Evolutionary conservation across 2,113 vertebrate species (phyloP).

Genomic region (Colaptes auratus): DNA sequence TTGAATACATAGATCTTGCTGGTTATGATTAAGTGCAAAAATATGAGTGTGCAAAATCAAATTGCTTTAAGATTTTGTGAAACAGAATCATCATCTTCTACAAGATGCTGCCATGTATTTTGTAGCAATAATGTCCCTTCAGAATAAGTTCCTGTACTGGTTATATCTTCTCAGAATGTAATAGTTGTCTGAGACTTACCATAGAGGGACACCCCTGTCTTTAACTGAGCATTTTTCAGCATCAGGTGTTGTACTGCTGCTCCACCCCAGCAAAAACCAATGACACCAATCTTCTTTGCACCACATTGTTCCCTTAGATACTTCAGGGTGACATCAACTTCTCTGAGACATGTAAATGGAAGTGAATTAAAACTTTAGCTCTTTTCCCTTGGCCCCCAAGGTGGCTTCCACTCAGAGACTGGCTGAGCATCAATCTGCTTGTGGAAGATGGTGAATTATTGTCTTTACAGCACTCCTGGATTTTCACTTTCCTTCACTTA

Average conservation of each 20-base stretch:
- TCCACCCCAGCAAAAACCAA: slow-evolving; percentile 97
- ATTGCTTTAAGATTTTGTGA: not conserved
- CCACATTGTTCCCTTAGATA: slow-evolving; percentile 84
- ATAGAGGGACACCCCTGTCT: slow-evolving; percentile 86
- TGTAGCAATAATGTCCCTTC: not conserved
- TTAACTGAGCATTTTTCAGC: slow-evolving; percentile 82
- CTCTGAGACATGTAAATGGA: slow-evolving; percentile 73
- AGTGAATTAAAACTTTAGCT: not conserved
- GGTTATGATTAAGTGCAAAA: not conserved
- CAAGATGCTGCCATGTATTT: not conserved
- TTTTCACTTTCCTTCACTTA: not conserved
- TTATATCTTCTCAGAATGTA: not conserved
- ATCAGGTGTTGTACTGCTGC: slow-evolving; percentile 85
- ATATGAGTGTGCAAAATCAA: not conserved
- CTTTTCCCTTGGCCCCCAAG: not conserved
- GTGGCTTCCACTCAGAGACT: not conserved
- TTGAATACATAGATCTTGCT: not conserved
- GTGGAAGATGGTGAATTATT: not conserved
- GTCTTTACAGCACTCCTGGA: not conserved
- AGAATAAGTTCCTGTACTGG: not conserved
- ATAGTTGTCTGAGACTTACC: slow-evolving; percentile 70
- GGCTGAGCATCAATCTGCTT: not conserved
- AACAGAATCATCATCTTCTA: not conserved
- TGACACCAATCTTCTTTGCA: slow-evolving; percentile 76
- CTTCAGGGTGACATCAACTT: slow-evolving; percentile 79